Base-by-base conservation (phyloP, 2,797 vertebrate species). In the Aphelocoma californica region DNA sequence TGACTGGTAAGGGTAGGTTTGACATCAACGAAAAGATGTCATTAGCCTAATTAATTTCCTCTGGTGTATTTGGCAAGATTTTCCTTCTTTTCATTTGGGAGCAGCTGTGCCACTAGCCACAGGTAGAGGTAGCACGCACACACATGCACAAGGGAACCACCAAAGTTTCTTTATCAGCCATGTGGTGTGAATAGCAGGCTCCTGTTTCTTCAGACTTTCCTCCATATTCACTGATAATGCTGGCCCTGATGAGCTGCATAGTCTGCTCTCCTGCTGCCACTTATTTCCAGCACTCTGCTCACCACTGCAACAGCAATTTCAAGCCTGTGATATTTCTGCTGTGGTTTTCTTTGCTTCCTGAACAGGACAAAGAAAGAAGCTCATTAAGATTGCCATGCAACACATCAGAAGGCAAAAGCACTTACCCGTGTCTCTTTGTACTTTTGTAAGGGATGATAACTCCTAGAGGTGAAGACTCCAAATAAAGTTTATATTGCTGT, bases 241-340 rank as follows among this genome's bases (percentile, higher is more conserved):
- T 60, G 31, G 18, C 19, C 23, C 8, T 2, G 3, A 14, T 11
- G 1, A 56, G 29, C 53, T 67, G 21, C 0, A 0, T 6, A 58
- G 25, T 40, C 32, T 50, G 8, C 8, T 83, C 7, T 83, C 65
- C 50, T 67, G 10, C 29, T 86, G 45, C 23, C 57, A 56, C 53
- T 73, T 86, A 44, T 47, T 85, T 86, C 10, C 61, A 78, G 31
- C 23, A 34, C 25, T 87, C 50, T 62, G 19, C 44, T 92, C 8
- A 3, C 26, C 25, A 66, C 32, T 70, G 32, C 26, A 88, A 74
- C 10, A 38, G 23, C 18, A 88, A 40, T 53, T 86, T 85, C 50
- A 81, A 86, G 29, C 15, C 23, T 78, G 24, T 61, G 42, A 54
- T 18, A 4, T 29, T 97, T 95, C 66, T 88, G 47, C 24, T 86